Conservation (phyloP, 2,888 invertebrate genomes). For the Palloptera scutellata region DNA sequence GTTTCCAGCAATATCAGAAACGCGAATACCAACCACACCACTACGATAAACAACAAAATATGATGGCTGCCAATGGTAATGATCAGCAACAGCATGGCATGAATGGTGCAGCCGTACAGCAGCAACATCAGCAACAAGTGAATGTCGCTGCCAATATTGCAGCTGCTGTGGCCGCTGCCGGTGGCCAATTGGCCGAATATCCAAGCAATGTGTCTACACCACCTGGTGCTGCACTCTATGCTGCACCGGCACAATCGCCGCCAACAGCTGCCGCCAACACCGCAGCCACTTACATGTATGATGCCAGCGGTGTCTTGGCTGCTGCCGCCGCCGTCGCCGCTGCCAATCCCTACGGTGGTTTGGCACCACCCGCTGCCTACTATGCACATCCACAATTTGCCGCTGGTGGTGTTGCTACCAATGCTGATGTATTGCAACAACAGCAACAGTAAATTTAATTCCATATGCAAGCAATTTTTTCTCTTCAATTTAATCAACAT, state of each 20-base stretch:
- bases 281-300: conserved; percentile 59
- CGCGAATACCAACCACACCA: conserved; percentile 57
- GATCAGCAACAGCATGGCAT: conserved; percentile 41
- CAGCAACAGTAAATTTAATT: conserved; percentile 37
- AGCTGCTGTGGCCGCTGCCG: conserved; percentile 49
- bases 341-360: conserved; percentile 61
- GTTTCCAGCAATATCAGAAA: conserved; percentile 60
- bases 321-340: conserved; percentile 57
- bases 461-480: conserved; percentile 36
- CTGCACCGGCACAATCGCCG: conserved; percentile 60
- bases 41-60: conserved; percentile 46
- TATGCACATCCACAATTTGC: conserved; percentile 55
- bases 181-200: conserved; percentile 51
- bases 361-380: conserved; percentile 56
- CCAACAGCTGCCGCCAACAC: conserved; percentile 50
- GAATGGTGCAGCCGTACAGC: conserved; percentile 42
- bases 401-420: conserved; percentile 44
- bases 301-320: conserved; percentile 59
- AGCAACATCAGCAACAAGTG: conserved; percentile 48
- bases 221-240: conserved; percentile 49
- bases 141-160: conserved; percentile 50
- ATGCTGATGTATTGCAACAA: conserved; percentile 36
- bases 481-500: conserved; percentile 34
- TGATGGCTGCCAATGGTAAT: conserved; percentile 37
- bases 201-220: conserved; percentile 52